Evolutionary conservation across 2,797 vertebrate genomes (phyloP).

Genomic region (Silurus aristotelis): DNA sequence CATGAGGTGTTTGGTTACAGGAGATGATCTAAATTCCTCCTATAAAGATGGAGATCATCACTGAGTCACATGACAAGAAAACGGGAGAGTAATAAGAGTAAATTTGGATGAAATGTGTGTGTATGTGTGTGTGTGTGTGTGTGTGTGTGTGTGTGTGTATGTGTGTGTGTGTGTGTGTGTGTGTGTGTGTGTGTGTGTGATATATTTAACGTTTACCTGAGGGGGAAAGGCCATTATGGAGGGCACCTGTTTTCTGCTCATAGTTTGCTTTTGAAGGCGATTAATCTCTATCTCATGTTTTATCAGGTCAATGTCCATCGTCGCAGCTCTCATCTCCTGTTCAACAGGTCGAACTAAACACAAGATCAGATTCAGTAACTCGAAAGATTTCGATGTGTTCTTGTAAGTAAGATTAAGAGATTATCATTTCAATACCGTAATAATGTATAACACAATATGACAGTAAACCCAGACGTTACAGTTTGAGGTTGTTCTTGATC

Average conservation of each 20-base stretch:
- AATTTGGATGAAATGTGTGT: background rate
- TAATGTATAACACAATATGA: too few relatives aligned
- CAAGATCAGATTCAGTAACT: background rate
- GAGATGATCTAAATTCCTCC: slow-evolving; percentile 53
- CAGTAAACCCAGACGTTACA: background rate
- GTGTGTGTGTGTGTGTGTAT: too few relatives aligned
- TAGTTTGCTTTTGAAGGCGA: slow-evolving; percentile 49
- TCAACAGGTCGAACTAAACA: slow-evolving; percentile 47
- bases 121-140: background rate
- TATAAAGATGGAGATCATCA: slow-evolving; percentile 25
- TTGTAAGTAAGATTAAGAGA: background rate
- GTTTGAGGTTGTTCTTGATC: slow-evolving; percentile 10
- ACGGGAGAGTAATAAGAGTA: background rate
- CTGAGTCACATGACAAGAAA: background rate
- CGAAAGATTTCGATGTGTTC: background rate
- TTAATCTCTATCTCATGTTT: slow-evolving; percentile 62
- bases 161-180: too few relatives aligned
- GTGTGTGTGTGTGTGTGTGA: background rate
- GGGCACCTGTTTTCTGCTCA: slow-evolving; percentile 32
- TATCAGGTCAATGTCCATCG: slow-evolving; percentile 60
- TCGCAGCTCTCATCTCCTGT: slow-evolving; percentile 56
- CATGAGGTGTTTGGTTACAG: slow-evolving; percentile 40
- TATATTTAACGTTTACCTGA: slow-evolving; percentile 34
- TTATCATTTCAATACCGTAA: too few relatives aligned
- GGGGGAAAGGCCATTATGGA: slow-evolving; percentile 28